Percentiles rank a stretch among this genome's conserved stretches.
Evolutionary conservation across 2,113 vertebrate genomes (phyloP).

Genomic region (Phyllostomus discolor): DNA sequence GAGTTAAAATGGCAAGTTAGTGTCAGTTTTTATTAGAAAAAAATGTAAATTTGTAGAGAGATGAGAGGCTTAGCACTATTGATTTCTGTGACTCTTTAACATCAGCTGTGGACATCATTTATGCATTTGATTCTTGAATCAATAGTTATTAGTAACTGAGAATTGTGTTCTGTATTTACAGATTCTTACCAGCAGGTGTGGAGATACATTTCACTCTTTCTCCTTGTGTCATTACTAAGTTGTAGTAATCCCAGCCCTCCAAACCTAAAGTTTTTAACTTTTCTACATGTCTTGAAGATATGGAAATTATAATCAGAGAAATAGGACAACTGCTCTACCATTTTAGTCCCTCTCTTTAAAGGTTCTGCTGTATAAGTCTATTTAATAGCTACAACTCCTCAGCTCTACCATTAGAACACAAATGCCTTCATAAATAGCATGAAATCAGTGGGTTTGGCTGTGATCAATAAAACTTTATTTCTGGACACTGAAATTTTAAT

Average conservation of each 20-base stretch:
- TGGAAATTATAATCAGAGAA: not conserved
- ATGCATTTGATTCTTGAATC: not conserved
- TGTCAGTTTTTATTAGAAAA: not conserved
- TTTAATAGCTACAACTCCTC: not conserved
- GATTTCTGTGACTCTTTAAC: not conserved
- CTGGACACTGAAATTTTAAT: slow-evolving; percentile 14
- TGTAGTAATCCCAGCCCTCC: not conserved
- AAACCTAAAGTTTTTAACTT: not conserved
- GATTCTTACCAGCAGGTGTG: not conserved
- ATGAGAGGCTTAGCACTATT: not conserved
- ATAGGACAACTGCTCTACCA: not conserved
- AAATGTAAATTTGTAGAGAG: not conserved
- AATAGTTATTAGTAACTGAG: not conserved
- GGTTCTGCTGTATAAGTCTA: not conserved
- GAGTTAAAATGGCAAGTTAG: not conserved
- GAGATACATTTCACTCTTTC: not conserved
- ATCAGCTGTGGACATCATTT: not conserved
- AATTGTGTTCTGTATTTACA: not conserved
- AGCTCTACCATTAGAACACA: not conserved
- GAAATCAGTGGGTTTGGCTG: not conserved
- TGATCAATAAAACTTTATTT: slow-evolving; percentile 38
- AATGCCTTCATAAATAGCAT: not conserved
- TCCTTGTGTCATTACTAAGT: not conserved
- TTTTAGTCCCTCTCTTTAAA: not conserved
- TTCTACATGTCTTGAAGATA: not conserved